Evolutionary conservation across 2,113 vertebrate species (phyloP), one percentile per base, ranked within the genome.

Genomic region (Tichodroma muraria): DNA sequence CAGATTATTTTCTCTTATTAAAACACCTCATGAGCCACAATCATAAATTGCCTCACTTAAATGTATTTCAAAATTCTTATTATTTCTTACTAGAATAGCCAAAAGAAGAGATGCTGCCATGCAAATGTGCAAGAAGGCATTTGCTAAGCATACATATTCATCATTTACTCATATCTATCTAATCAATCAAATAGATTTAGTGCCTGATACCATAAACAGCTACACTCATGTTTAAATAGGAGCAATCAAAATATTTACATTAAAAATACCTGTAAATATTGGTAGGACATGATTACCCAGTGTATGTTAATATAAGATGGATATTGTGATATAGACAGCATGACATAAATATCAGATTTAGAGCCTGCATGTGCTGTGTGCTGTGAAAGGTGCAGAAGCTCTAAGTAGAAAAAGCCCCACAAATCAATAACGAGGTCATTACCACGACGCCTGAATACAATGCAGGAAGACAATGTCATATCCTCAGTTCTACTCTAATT

Each of bases 131-230:
- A 47, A 52, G 47, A 63, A 89, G n/a, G 56, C 68, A 28, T 86
- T 71, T 90, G n/a, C 60, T 86, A 60, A 88, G 61, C 40, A 60
- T 35, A n/a, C 37, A n/a, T 88, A 90, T 86, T 90, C 40, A 68
- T 84, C 5, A 44, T 53, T 86, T 60, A 56, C 31, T 71, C 76
- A 0, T 80, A 94, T 76, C 85, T 88, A 5, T n/a, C 52, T 63
- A 64, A 87, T 90, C 3, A 5, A 92, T 94, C 77, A 87, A 81
- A 90, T 25, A 89, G 95, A 95, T 97, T 72, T 35, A 87, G 61
- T 57, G 25, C 65, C 40, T 72, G 95, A 92, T 91, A 87, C n/a
- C n/a, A 44, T 65, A 61, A 93, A 64, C n/a, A 38, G 49, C 37
- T 37, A 6, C 7, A 68, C 72, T 21, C 11, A 8, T 78, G 80